Conservation (phyloP, 2,888 invertebrate species). For the Ophonus ardosiacus region DNA sequence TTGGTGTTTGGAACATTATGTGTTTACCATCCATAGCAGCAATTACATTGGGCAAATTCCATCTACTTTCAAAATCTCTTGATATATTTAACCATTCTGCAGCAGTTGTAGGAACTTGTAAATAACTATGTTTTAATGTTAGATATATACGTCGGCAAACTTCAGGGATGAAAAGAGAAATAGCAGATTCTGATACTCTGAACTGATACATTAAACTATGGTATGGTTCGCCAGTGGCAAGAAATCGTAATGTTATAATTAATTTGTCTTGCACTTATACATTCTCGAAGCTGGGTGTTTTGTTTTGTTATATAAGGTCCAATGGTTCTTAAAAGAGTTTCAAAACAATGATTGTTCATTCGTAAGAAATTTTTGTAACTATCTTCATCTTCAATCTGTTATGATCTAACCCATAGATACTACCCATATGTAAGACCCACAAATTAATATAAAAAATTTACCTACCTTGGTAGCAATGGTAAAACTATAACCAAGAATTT, state of each 20-base stretch:
- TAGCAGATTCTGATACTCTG: constrained; percentile 50
- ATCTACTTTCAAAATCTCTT: neutral
- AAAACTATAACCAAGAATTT: too few relatives aligned
- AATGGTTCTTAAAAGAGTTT: neutral
- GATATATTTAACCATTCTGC: neutral
- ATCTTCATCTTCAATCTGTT: constrained; percentile 1
- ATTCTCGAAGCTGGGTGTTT: neutral
- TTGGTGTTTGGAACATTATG: constrained; percentile 51
- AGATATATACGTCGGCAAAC: constrained; percentile 30
- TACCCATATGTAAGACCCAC: too few relatives aligned
- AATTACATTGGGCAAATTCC: neutral
- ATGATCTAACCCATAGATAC: too few relatives aligned
- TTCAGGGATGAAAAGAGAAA: constrained; percentile 56
- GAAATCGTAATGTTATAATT: neutral
- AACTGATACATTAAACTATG: constrained; percentile 62
- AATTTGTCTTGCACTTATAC: neutral
- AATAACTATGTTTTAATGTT: neutral
- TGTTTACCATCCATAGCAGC: neutral
- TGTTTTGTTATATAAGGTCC: neutral
- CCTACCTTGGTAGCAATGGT: too few relatives aligned
- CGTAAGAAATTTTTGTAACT: neutral
- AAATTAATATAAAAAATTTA: too few relatives aligned
- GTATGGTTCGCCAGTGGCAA: constrained; percentile 63
- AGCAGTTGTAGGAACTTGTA: neutral
- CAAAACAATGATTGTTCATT: neutral